Conservation (phyloP, 2,888 invertebrate genomes). For the Apantesis nais region DNA sequence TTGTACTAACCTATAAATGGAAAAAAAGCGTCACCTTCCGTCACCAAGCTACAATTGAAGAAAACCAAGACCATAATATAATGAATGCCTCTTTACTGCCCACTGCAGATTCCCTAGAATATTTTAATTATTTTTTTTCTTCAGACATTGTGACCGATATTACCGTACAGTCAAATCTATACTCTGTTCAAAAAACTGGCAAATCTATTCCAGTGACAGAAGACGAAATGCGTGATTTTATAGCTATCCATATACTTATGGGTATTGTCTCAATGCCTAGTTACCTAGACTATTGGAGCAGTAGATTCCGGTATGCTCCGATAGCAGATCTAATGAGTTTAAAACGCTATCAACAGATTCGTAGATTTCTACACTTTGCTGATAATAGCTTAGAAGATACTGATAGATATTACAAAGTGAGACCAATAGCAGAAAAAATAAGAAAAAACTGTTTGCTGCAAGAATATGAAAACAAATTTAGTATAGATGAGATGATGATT, state of each 20-base stretch:
- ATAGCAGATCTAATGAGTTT: conserved; percentile 4
- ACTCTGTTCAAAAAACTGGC: neutral
- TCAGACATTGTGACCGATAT: neutral
- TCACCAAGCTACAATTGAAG: too few species aligned
- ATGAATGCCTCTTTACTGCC: too few species aligned
- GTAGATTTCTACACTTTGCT: conserved; percentile 1
- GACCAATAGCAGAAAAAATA: conserved; percentile 26
- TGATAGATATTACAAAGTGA: conserved; percentile 19
- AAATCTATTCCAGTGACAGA: neutral
- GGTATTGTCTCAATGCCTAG: neutral
- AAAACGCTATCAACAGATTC: conserved; percentile 3
- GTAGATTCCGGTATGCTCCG: too few species aligned
- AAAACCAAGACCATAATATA: too few species aligned
- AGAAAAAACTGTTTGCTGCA: conserved; percentile 27
- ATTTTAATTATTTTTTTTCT: neutral
- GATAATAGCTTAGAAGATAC: conserved; percentile 18
- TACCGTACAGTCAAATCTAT: conserved; percentile 4
- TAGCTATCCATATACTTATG: conserved; percentile 2
- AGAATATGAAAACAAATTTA: conserved; percentile 42
- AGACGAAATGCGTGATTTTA: conserved; percentile 4
- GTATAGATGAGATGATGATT: conserved; percentile 61
- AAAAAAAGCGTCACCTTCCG: too few species aligned
- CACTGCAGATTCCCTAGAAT: too few species aligned
- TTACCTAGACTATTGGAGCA: conserved; percentile 4
- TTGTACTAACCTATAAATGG: too few species aligned